A percentile compares a stretch with the other conserved stretches of the same genome.
Conservation (phyloP, 2,113 vertebrate genomes). For the Corvus moneduloides region DNA sequence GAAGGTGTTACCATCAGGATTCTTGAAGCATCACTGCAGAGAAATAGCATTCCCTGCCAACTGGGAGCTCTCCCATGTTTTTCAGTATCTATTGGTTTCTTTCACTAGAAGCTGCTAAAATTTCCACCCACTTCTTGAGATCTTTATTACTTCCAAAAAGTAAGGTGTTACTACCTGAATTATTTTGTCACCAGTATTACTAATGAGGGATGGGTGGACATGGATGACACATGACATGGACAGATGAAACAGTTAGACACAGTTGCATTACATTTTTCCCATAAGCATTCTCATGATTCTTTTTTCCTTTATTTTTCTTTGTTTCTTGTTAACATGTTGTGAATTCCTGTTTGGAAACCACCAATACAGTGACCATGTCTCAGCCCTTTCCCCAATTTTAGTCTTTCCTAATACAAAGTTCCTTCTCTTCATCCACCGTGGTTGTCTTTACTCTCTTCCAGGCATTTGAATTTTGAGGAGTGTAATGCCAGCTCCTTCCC, state of each 20-base stretch:
- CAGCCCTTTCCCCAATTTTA: neutral
- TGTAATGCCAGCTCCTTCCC: neutral
- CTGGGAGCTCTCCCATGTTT: neutral
- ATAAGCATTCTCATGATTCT: too few species aligned
- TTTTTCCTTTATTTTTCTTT: neutral
- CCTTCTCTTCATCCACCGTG: neutral
- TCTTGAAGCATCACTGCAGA: neutral
- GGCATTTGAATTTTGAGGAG: neutral
- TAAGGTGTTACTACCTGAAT: neutral
- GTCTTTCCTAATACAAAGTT: neutral
- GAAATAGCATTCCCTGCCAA: neutral
- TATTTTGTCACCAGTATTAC: neutral
- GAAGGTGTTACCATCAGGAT: neutral
- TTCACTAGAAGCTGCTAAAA: neutral
- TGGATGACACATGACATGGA: too few species aligned
- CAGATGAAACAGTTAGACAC: accelerated
- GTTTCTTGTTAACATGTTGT: neutral
- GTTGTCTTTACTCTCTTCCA: neutral
- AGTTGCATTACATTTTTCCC: neutral
- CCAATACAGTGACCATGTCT: neutral
- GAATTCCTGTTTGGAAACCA: neutral
- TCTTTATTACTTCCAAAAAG: neutral
- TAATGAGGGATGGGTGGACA: neutral
- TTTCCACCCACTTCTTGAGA: neutral
- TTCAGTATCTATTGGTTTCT: neutral